A percentile compares a stretch with the other conserved stretches of the same genome.
Conservation (phyloP, 2,113 vertebrate species). For the Dipodomys spectabilis region DNA sequence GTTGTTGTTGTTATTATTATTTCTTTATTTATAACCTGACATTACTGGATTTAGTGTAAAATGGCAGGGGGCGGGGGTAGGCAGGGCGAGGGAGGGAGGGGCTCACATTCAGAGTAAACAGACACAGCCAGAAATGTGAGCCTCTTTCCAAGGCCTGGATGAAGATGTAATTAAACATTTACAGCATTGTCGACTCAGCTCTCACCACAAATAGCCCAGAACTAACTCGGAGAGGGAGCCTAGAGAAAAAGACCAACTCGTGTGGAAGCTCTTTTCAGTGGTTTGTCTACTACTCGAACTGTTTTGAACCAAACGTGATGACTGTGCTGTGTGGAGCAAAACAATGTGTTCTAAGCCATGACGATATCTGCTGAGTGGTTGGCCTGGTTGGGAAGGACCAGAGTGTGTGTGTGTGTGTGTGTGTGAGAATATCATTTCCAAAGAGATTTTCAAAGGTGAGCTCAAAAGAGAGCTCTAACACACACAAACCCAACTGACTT, state of each 20-base stretch:
- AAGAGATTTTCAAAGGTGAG: neutral
- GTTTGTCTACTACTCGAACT: neutral
- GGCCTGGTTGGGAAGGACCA: too few relatives aligned
- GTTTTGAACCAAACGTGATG: neutral
- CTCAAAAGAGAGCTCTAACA: neutral
- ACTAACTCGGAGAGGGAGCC: neutral
- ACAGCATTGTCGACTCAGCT: neutral
- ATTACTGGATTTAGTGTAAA: neutral
- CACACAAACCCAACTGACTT: neutral
- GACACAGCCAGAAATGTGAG: accelerated
- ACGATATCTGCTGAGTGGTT: too few relatives aligned
- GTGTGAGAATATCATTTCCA: too few relatives aligned
- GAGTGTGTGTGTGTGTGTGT: too few relatives aligned
- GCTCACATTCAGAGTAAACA: neutral
- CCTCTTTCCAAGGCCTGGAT: neutral
- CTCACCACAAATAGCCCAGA: neutral
- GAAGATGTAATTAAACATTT: neutral
- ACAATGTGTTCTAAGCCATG: too few relatives aligned
- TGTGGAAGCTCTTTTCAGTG: neutral
- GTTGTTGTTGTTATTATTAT: neutral
- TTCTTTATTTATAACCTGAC: neutral
- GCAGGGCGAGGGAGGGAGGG: neutral
- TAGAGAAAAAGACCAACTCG: accelerated
- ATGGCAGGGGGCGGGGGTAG: too few relatives aligned
- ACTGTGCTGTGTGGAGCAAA: neutral